Conservation (phyloP, 2,797 vertebrate species). For the Argentina silus region DNA sequence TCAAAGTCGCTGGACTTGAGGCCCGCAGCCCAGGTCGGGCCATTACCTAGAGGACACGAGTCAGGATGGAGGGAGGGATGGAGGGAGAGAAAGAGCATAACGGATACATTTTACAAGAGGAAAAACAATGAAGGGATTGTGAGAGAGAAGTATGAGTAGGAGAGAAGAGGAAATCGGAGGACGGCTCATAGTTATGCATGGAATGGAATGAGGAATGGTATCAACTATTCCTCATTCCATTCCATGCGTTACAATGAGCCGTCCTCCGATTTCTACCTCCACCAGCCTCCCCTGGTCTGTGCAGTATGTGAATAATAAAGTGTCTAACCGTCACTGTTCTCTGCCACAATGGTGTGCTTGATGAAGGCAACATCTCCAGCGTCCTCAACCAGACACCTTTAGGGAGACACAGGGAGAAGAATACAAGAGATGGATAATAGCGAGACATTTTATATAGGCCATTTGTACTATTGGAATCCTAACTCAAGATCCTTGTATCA, state of each 20-base stretch:
- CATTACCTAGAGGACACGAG: slow-evolving; percentile 40
- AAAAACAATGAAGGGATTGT: not conserved
- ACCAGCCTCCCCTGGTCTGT: too few relatives aligned
- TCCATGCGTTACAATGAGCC: too few relatives aligned
- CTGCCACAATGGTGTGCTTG: slow-evolving; percentile 70
- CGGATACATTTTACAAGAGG: not conserved
- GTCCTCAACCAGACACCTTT: slow-evolving; percentile 74
- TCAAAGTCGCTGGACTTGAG: slow-evolving; percentile 63
- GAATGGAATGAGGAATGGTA: too few relatives aligned
- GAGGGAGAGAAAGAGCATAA: not conserved
- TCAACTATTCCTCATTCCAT: too few relatives aligned
- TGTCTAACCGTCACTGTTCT: slow-evolving; percentile 70
- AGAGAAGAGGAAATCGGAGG: too few relatives aligned
- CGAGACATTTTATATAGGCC: not conserved
- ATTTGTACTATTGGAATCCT: too few relatives aligned
- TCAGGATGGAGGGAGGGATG: not conserved
- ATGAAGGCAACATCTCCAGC: slow-evolving; percentile 79
- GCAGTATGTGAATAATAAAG: not conserved
- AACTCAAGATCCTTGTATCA: too few relatives aligned
- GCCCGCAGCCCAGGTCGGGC: slow-evolving; percentile 53
- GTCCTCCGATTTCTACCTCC: too few relatives aligned
- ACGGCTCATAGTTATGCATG: too few relatives aligned
- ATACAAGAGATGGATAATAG: slow-evolving; percentile 1
- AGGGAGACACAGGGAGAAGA: slow-evolving; percentile 16
- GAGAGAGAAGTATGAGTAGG: not conserved